These are phyloP conservation scores for Diadumene lineata DNA, from an alignment of 92 coral and sea anemone species.

Conservation along the genomic window DNA sequence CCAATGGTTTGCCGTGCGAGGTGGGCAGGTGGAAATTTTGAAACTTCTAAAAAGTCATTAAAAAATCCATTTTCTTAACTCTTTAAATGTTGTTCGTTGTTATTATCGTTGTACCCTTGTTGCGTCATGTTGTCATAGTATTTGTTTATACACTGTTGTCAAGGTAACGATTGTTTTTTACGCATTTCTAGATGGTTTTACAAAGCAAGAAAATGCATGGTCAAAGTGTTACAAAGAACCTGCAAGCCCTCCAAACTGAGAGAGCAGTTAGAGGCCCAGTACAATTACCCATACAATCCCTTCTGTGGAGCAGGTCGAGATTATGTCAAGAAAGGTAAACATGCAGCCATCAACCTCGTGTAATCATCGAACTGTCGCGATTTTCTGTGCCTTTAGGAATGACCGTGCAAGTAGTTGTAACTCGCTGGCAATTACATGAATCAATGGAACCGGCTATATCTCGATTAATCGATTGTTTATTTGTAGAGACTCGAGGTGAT, in stretches of 20 bases:
- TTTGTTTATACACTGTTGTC: too few relatives aligned
- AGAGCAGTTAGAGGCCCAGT: background rate
- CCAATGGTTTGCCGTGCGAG: too few relatives aligned
- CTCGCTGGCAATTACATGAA: too few relatives aligned
- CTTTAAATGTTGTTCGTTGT: too few relatives aligned
- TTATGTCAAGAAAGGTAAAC: background rate
- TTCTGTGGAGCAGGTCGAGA: conserved; percentile 13
- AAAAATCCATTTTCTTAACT: too few relatives aligned
- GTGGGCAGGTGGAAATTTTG: too few relatives aligned
- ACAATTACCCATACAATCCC: conserved; percentile 25
- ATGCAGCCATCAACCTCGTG: background rate
- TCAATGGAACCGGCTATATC: too few relatives aligned
- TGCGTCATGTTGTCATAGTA: too few relatives aligned
- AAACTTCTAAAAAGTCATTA: too few relatives aligned
- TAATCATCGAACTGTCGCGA: background rate
- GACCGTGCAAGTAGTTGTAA: too few relatives aligned
- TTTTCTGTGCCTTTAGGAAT: too few relatives aligned
- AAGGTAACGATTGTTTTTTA: background rate
- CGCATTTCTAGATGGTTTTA: conserved; percentile 10
- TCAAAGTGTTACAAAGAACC: conserved; percentile 5
- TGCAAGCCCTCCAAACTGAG: conserved; percentile 6
- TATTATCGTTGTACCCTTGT: too few relatives aligned
- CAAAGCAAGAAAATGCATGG: conserved; percentile 22
- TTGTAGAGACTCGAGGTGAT: conserved; percentile 6
- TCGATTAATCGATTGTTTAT: background rate